Evolutionary conservation across 1,140 invertebrate species (phyloP), one percentile per base, ranked within the genome.

Genomic region (Elymnias hypermnestra): DNA sequence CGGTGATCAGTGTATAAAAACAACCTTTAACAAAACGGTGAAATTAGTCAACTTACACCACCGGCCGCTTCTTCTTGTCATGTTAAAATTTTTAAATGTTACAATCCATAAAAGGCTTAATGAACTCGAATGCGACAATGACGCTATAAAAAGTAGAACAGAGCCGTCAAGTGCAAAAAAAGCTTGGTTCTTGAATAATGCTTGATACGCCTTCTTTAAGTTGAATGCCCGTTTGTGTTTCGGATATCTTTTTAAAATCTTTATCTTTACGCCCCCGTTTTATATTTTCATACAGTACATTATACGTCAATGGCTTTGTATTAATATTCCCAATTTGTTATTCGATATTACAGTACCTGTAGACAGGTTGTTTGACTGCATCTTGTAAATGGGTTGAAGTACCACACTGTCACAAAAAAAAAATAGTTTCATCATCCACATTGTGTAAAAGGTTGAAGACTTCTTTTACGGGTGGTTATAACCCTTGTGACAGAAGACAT

Each of bases 91-190:
- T 47, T 51, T 56, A 51, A 53, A 53, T 51, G 50, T 56, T 46
- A 49, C 45, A 14, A 23, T 25, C 43, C 46, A 22, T 57, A 57
- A 43, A 59, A 55, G 54, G 52, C 37, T 50, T 59, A 64, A 58
- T 56, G 53, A 53, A 61, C 57, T 35, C 29, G 18, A 44, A 54
- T 41, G 52, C 52, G 50, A 68, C 60, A 66, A 61, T 55, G 53
- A 42, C 26, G 26, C 17, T 51, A 57, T 53, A 68, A 72, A 72
- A 73, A 69, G 55, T 63, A 63, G 55, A 72, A 74, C 57, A 50
- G 40, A 53, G 29, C 12, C 6, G 52, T 52, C 37, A 45, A 25
- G 43, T 14, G 26, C 53, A 51, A 66, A 66, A 69, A 66, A 68
- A n/a, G n/a, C 53, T 49, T 49, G 57, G 38, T 40, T 36, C 35